These are phyloP conservation scores for Apistogramma diplotaenia DNA, from an alignment of 2,113 vertebrate genomes.

Conservation along the genomic window DNA sequence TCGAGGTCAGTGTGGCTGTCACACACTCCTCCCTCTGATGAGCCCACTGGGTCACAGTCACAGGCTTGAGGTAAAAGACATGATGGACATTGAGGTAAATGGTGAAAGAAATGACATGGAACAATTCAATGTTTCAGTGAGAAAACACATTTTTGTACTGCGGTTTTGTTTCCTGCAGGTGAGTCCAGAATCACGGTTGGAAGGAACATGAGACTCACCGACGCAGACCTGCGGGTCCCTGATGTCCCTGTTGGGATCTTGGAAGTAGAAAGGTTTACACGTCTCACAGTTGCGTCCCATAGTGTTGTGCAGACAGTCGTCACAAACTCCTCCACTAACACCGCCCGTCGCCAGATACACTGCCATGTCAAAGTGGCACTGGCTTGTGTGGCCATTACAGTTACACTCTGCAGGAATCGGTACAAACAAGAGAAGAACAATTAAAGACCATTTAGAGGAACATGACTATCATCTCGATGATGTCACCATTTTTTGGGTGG, in stretches of 20 bases:
- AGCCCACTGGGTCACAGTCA: slow-evolving; percentile 85
- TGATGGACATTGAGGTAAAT: background rate
- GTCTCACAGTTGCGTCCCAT: slow-evolving; percentile 82
- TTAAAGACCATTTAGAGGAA: background rate
- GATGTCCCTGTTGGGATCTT: slow-evolving; percentile 76
- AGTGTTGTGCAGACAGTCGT: slow-evolving; percentile 80
- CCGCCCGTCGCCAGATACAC: slow-evolving; percentile 87
- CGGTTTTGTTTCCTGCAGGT: no score
- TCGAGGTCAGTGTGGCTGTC: slow-evolving; percentile 80
- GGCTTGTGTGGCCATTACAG: slow-evolving; percentile 83
- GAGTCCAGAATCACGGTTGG: background rate
- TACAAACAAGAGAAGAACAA: background rate
- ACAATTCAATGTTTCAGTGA: background rate
- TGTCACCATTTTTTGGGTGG: background rate
- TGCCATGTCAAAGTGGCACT: slow-evolving; percentile 93
- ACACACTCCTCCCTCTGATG: slow-evolving; percentile 81
- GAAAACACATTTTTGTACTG: no score
- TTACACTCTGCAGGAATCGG: slow-evolving; percentile 80
- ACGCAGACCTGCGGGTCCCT: slow-evolving; percentile 83
- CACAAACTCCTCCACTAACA: slow-evolving; percentile 85
- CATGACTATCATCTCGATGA: background rate
- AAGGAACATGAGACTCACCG: slow-evolving; percentile 70
- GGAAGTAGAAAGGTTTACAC: slow-evolving; percentile 82
- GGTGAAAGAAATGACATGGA: background rate
- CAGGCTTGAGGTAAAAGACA: slow-evolving; percentile 69